These are phyloP conservation scores for Psettodes erumei DNA, from an alignment of 2,113 vertebrate genomes.

Conservation along the genomic window DNA sequence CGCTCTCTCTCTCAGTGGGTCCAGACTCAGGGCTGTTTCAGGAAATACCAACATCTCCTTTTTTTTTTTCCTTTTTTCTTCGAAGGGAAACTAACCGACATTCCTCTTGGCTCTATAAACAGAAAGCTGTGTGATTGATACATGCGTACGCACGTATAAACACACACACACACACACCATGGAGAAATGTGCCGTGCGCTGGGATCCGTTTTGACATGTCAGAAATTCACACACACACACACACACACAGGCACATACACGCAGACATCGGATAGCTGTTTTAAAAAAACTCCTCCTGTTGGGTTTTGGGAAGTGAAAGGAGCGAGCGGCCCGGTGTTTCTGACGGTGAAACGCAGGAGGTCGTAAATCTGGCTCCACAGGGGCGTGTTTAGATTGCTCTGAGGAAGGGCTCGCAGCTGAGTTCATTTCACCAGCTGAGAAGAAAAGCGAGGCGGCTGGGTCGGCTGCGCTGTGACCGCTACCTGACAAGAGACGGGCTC, in stretches of 20 bases:
- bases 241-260: background rate
- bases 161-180: background rate
- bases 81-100: slow-evolving; percentile 71
- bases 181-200: background rate
- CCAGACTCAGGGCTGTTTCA: slow-evolving; percentile 64
- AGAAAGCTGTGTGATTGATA: slow-evolving; percentile 51
- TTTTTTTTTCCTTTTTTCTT: slow-evolving; percentile 44
- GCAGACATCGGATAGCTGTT: background rate
- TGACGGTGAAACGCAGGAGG: background rate
- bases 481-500: background rate
- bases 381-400: slow-evolving; percentile 21
- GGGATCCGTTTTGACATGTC: slow-evolving; percentile 33
- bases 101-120: slow-evolving; percentile 74
- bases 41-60: slow-evolving; percentile 79
- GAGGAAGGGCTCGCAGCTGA: slow-evolving; percentile 6
- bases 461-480: background rate
- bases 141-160: background rate
- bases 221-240: slow-evolving; percentile 13
- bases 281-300: slow-evolving; percentile 19
- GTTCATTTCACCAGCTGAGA: slow-evolving; percentile 25
- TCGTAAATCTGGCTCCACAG: slow-evolving; percentile 41
- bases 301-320: background rate
- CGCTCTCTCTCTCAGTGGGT: slow-evolving; percentile 12
- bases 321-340: slow-evolving; percentile 27
- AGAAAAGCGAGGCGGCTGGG: background rate